Percentiles rank a stretch among this genome's conserved stretches.
These are phyloP conservation scores for Tetheella fluctuosa DNA, from an alignment of 2,888 invertebrate species.

Conservation along the genomic window DNA sequence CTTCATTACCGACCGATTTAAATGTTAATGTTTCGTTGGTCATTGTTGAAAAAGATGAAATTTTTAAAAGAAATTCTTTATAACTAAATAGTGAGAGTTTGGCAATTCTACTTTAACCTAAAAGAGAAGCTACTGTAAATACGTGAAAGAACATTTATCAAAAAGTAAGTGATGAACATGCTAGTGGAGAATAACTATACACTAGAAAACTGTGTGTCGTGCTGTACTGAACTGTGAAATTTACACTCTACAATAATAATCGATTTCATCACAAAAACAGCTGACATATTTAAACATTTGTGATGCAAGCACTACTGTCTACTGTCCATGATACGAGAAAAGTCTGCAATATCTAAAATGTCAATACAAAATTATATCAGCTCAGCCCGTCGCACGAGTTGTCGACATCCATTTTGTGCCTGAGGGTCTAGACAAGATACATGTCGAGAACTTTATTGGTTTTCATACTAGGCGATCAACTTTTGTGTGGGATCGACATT, in stretches of 20 bases:
- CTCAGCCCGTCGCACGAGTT: neutral
- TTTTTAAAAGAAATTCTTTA: neutral
- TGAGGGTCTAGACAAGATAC: no score
- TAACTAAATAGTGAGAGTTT: neutral
- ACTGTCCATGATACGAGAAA: conserved; percentile 44
- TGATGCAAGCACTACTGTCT: conserved; percentile 60
- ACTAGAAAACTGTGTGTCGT: conserved; percentile 35
- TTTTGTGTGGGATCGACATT: no score
- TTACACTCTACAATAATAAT: conserved; percentile 26
- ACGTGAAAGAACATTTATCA: neutral
- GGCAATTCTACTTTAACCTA: neutral
- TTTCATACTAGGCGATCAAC: no score
- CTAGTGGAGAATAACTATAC: conserved; percentile 18
- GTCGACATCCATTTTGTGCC: no score
- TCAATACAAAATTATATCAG: neutral
- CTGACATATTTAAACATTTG: conserved; percentile 35
- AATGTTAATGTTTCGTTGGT: neutral
- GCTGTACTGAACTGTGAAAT: conserved; percentile 45
- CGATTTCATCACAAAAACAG: conserved; percentile 26
- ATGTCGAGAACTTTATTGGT: no score
- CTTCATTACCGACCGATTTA: neutral
- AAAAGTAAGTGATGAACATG: conserved; percentile 26
- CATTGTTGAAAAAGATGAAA: neutral
- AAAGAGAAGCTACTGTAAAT: neutral
- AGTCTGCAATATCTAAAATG: conserved; percentile 36